Evolutionary conservation across 2,888 invertebrate genomes (phyloP).

Genomic region (Clitarchus hookeri): DNA sequence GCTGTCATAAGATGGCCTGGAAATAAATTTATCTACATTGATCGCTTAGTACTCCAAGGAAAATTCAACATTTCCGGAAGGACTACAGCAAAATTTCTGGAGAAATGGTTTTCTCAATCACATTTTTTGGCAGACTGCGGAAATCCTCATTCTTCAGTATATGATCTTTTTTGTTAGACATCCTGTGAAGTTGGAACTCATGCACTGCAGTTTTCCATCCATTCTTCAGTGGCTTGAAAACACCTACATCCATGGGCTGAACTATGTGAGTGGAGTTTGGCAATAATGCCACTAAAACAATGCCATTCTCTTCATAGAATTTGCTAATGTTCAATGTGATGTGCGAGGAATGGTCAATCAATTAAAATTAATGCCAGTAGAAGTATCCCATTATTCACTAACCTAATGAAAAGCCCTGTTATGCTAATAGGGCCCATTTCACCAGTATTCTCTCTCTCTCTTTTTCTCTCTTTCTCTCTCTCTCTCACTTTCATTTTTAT

Average conservation of each 20-base stretch:
- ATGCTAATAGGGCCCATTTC: no score
- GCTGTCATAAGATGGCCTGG: neutral
- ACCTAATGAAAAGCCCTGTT: no score
- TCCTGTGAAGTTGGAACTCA: constrained; percentile 46
- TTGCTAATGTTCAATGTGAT: constrained; percentile 50
- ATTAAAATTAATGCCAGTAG: constrained; percentile 45
- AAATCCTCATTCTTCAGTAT: constrained; percentile 46
- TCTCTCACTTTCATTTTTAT: no score
- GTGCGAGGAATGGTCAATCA: constrained; percentile 43
- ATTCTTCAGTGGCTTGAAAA: constrained; percentile 50
- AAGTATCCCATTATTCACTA: constrained; percentile 42
- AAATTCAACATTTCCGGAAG: neutral
- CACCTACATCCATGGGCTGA: constrained; percentile 52
- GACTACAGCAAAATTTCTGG: neutral
- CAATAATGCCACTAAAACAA: constrained; percentile 50
- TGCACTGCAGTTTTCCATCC: constrained; percentile 48
- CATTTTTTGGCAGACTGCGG: constrained; percentile 40
- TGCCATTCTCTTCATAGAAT: constrained; percentile 51
- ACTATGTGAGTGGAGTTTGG: constrained; percentile 53
- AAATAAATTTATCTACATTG: neutral
- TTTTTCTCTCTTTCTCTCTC: no score
- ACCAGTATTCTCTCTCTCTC: no score
- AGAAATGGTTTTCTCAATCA: neutral
- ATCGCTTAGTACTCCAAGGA: neutral
- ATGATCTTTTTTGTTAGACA: constrained; percentile 38